phyloP scores from a whole-genome alignment of 2,113 vertebrate genomes.

The Talpa occidentalis region DNA sequence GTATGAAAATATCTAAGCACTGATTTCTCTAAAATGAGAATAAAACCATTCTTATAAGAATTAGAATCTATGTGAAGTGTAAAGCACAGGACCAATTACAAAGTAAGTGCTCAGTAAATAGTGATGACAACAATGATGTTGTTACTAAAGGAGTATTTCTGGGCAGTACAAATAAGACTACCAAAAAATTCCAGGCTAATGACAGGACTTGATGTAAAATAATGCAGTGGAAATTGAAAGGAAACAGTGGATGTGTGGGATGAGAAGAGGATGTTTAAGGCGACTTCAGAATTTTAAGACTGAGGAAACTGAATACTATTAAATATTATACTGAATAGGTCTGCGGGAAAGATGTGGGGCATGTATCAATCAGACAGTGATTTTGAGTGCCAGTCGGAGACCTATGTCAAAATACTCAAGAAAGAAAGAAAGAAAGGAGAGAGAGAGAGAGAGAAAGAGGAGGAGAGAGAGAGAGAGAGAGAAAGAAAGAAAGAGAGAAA shows the following conservation, averaged over 20 bases:
- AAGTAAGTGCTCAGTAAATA: background rate
- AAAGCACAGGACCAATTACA: background rate
- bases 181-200: background rate
- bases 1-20: background rate
- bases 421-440: background rate
- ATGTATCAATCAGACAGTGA: background rate
- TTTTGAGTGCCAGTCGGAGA: background rate
- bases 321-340: background rate
- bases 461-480: too few relatives aligned
- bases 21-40: constrained; percentile 38
- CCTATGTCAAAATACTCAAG: background rate
- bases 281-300: constrained; percentile 26
- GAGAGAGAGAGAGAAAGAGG: too few relatives aligned
- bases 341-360: background rate
- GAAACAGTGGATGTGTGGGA: background rate
- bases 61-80: background rate
- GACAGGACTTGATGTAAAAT: background rate
- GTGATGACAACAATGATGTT: background rate
- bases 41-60: background rate
- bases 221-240: background rate
- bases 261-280: background rate
- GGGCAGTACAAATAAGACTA: background rate
- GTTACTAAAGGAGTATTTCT: background rate
- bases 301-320: background rate
- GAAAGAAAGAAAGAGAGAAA: too few relatives aligned